Evolutionary conservation across 2,888 invertebrate species (phyloP).

Genomic region (Cantharis flavilabris): DNA sequence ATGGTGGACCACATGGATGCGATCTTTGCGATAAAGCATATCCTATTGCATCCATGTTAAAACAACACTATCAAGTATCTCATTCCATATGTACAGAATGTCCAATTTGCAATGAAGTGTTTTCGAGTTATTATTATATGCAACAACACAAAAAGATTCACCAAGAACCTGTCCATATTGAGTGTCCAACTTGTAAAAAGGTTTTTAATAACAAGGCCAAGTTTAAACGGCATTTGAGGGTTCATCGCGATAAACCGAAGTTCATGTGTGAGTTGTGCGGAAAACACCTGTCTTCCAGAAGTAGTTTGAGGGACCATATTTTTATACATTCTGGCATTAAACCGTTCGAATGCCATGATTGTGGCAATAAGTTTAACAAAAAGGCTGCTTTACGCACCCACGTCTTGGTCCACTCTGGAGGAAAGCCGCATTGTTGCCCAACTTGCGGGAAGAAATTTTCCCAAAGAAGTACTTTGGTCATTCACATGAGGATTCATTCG

Average conservation of each 20-base stretch:
- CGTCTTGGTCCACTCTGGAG: conserved; percentile 51
- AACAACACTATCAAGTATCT: not conserved
- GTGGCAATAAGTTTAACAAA: conserved; percentile 41
- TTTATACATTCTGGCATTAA: conserved; percentile 55
- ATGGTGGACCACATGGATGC: not conserved
- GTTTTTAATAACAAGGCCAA: not conserved
- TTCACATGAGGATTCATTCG: conserved; percentile 52
- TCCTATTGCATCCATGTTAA: not conserved
- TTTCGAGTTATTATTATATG: not conserved
- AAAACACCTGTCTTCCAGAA: conserved; percentile 55
- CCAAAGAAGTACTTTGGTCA: conserved; percentile 54
- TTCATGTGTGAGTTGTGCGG: conserved; percentile 55
- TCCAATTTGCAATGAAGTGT: not conserved
- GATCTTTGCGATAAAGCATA: not conserved
- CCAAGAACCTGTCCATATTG: not conserved
- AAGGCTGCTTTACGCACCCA: conserved; percentile 23
- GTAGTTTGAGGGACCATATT: conserved; percentile 44
- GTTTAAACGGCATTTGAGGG: not conserved
- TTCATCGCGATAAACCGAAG: not conserved
- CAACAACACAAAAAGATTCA: not conserved
- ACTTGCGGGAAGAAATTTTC: conserved; percentile 14
- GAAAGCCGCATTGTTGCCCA: conserved; percentile 44
- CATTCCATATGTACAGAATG: not conserved
- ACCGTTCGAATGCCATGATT: conserved; percentile 47
- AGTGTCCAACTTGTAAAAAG: not conserved